A percentile compares a stretch with the other conserved stretches of the same genome.
phyloP scores from a whole-genome alignment of 1,140 invertebrate species.

The Helicoverpa armigera region DNA sequence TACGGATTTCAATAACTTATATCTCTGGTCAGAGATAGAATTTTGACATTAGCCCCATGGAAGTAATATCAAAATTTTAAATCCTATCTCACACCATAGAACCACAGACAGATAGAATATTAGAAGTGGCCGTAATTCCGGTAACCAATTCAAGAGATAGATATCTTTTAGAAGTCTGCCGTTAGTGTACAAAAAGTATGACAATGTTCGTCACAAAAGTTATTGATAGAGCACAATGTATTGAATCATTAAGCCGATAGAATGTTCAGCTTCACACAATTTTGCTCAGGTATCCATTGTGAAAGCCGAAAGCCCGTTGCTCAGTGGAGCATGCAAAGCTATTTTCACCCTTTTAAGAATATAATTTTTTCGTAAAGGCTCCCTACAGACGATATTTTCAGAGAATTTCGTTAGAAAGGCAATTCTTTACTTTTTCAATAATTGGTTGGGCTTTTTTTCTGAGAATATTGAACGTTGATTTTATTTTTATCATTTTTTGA shows the following conservation, averaged over 20 bases:
- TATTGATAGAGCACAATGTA: neutral
- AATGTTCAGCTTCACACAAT: constrained; percentile 32
- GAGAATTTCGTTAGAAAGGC: neutral
- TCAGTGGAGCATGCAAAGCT: constrained; percentile 37
- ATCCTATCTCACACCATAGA: too few relatives aligned
- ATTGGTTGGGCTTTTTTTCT: constrained; percentile 3
- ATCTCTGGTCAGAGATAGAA: too few relatives aligned
- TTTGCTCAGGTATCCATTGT: constrained; percentile 42
- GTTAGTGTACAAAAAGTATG: too few relatives aligned
- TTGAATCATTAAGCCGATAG: constrained; percentile 5
- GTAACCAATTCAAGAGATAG: neutral
- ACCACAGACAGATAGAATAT: too few relatives aligned
- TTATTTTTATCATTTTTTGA: too few relatives aligned
- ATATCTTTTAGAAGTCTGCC: too few relatives aligned
- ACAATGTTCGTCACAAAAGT: too few relatives aligned
- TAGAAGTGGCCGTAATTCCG: too few relatives aligned
- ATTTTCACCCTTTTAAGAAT: constrained; percentile 44
- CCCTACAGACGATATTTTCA: neutral
- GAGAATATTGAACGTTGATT: neutral
- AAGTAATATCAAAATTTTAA: too few relatives aligned
- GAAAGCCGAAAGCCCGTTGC: neutral
- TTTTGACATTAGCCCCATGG: too few relatives aligned
- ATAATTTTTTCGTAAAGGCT: constrained; percentile 6
- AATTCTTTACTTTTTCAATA: neutral
- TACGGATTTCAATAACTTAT: too few relatives aligned